A percentile compares a stretch with the other conserved stretches of the same genome.
These are phyloP conservation scores for Lota lota DNA, from an alignment of 2,113 vertebrate genomes.

Conservation along the genomic window DNA sequence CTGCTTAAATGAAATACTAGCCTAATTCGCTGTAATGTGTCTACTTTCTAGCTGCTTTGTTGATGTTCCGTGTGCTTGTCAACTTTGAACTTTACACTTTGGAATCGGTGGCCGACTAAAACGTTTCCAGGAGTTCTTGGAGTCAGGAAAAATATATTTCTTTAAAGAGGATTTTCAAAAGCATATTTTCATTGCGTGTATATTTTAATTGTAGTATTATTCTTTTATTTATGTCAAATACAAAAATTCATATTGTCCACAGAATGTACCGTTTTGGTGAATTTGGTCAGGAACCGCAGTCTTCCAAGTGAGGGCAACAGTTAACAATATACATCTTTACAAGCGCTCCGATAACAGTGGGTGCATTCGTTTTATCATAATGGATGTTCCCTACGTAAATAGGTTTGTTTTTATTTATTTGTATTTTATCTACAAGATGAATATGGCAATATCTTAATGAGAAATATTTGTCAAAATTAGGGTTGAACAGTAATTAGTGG, in stretches of 20 bases:
- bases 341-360: not conserved
- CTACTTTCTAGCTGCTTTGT: conserved; percentile 17
- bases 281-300: not conserved
- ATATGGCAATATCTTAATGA: not conserved
- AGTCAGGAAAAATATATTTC: not conserved
- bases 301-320: not conserved
- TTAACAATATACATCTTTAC: not conserved
- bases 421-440: not conserved
- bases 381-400: not conserved
- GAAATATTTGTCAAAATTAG: not conserved
- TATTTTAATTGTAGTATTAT: not conserved
- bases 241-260: not conserved
- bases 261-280: not conserved
- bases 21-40: too few relatives aligned
- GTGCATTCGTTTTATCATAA: not conserved
- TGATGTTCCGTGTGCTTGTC: conserved; percentile 39
- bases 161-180: too few relatives aligned
- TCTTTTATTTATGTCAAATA: too few relatives aligned
- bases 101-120: conserved; percentile 3
- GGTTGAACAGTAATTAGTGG: not conserved
- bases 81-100: conserved; percentile 15
- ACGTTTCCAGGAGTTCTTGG: not conserved
- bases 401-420: not conserved
- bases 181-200: not conserved
- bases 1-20: not conserved